Conservation (phyloP, 1,140 invertebrate genomes). For the Drosophila repletoides region DNA sequence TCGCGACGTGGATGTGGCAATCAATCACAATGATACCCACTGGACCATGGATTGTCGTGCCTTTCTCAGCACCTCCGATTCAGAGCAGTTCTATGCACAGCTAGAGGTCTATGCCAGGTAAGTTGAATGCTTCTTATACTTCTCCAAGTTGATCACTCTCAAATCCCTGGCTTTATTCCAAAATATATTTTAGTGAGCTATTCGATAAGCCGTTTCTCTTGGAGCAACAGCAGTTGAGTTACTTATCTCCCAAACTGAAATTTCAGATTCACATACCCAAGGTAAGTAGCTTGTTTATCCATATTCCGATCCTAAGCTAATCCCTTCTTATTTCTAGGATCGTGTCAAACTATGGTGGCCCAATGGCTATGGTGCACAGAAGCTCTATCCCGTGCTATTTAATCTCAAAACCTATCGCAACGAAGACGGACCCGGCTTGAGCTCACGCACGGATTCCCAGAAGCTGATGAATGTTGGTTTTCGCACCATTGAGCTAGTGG, state of each 20-base stretch:
- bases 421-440: constrained; percentile 12
- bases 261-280: constrained; percentile 64
- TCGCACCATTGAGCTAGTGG: constrained; percentile 91
- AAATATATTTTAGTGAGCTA: constrained; percentile 41
- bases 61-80: constrained; percentile 82
- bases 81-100: constrained; percentile 48
- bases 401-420: constrained; percentile 64
- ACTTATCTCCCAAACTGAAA: constrained; percentile 34
- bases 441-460: constrained; percentile 58
- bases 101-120: constrained; percentile 55
- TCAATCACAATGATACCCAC: constrained; percentile 66
- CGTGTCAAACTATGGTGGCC: constrained; percentile 92
- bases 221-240: constrained; percentile 21
- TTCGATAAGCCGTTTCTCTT: constrained; percentile 43
- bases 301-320: not conserved
- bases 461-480: constrained; percentile 90
- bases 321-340: constrained; percentile 25
- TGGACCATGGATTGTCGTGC: constrained; percentile 84
- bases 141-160: not conserved
- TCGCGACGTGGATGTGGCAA: constrained; percentile 83
- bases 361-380: constrained; percentile 93
- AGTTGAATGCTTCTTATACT: not conserved
- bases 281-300: constrained; percentile 16
- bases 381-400: constrained; percentile 88
- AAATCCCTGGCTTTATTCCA: not conserved